Conservation (phyloP, 23 tunicate species). For the Diplosoma virens region DNA sequence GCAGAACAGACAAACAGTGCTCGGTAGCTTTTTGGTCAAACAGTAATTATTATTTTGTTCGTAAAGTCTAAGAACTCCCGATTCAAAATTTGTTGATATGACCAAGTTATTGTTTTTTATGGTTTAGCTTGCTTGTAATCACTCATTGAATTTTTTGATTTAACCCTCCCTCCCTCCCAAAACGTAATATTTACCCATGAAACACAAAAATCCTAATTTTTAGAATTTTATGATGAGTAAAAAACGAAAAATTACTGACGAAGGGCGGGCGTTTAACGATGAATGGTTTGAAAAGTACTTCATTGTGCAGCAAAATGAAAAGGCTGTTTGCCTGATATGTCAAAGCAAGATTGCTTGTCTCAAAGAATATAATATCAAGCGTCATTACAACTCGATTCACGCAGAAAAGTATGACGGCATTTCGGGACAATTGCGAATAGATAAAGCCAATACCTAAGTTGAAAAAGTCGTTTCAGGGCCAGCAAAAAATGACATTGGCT, state of each 20-base stretch:
- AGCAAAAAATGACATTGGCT: slow-evolving; percentile 15
- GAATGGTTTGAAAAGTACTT: slow-evolving; percentile 20
- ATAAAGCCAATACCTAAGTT: slow-evolving; percentile 25
- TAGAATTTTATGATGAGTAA: slow-evolving; percentile 12
- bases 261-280: slow-evolving; percentile 4
- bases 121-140: too few species aligned
- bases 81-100: too few species aligned
- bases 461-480: slow-evolving; percentile 17
- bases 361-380: slow-evolving; percentile 18
- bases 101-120: too few species aligned
- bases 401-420: slow-evolving; percentile 15
- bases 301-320: neutral
- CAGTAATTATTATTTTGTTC: too few species aligned
- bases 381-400: slow-evolving; percentile 16
- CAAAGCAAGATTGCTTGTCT: slow-evolving; percentile 9
- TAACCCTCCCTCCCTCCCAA: too few species aligned
- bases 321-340: slow-evolving; percentile 25
- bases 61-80: too few species aligned
- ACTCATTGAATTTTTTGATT: too few species aligned
- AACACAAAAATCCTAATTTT: too few species aligned
- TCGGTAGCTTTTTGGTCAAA: too few species aligned
- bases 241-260: slow-evolving; percentile 14
- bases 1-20: too few species aligned
- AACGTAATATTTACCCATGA: too few species aligned
- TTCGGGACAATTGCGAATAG: slow-evolving; percentile 23